A percentile compares a stretch with the other conserved stretches of the same genome.
Conservation (phyloP, 2,888 invertebrate species). For the Escarpia spicata region DNA sequence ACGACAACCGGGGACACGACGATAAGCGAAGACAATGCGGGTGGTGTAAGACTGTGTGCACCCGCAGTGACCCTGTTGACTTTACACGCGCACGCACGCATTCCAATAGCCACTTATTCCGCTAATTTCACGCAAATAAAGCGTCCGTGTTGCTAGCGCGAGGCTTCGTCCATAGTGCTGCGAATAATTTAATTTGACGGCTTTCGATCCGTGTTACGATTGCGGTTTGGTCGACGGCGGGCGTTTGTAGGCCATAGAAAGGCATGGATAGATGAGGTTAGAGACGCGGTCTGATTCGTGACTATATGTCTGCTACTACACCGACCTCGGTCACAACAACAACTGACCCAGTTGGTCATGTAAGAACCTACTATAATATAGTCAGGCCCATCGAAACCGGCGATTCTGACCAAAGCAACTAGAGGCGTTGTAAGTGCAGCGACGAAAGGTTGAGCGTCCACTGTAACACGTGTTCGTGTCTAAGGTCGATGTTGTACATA, state of each 20-base stretch:
- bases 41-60: not conserved
- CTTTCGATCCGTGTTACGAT: not conserved
- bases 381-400: not conserved
- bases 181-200: slow-evolving; percentile 16
- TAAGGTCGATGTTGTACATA: not conserved
- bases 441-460: not conserved
- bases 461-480: not conserved
- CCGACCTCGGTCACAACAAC: not conserved
- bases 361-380: not conserved
- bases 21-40: not conserved
- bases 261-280: not conserved
- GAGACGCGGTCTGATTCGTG: not conserved
- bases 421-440: not conserved
- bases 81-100: slow-evolving; percentile 4
- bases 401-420: not conserved
- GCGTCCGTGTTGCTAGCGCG: not conserved
- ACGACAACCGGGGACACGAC: not conserved
- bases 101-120: not conserved
- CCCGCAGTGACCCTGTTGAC: slow-evolving; percentile 3
- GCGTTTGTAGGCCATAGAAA: not conserved
- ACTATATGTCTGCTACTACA: not conserved
- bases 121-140: slow-evolving; percentile 12
- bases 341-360: not conserved
- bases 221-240: not conserved
- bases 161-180: not conserved